Percentiles rank a stretch among this genome's conserved stretches.
These are phyloP conservation scores for Pristis pectinata DNA, from an alignment of 2,797 vertebrate species.

Conservation along the genomic window DNA sequence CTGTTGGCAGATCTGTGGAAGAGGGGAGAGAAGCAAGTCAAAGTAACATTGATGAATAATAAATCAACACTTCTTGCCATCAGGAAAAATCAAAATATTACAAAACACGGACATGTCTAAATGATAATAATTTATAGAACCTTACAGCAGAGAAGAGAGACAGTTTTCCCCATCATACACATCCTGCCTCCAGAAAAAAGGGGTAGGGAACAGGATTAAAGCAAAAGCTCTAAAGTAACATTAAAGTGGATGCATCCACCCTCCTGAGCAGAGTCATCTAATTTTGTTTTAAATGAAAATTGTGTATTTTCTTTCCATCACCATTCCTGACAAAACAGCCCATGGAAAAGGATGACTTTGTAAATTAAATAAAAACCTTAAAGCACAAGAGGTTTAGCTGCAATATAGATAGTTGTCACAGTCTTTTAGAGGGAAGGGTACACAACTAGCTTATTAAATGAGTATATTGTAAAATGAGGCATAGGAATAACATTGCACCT, in stretches of 20 bases:
- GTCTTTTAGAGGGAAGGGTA: background rate
- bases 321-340: background rate
- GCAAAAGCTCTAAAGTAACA: background rate
- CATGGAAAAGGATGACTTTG: background rate
- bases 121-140: background rate
- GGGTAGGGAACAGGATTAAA: background rate
- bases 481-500: background rate
- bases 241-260: no score
- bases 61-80: background rate
- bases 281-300: background rate
- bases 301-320: background rate
- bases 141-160: background rate
- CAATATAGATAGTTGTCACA: background rate
- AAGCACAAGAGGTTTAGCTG: background rate
- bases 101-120: background rate
- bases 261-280: background rate
- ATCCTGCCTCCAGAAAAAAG: background rate
- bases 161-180: background rate
- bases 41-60: background rate
- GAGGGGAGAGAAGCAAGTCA: background rate
- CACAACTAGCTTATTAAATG: background rate
- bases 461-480: background rate
- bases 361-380: background rate
- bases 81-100: background rate
- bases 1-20: slow-evolving; percentile 69